Base-by-base conservation (phyloP, 2,888 invertebrate genomes). In the Diaprepes abbreviatus region DNA sequence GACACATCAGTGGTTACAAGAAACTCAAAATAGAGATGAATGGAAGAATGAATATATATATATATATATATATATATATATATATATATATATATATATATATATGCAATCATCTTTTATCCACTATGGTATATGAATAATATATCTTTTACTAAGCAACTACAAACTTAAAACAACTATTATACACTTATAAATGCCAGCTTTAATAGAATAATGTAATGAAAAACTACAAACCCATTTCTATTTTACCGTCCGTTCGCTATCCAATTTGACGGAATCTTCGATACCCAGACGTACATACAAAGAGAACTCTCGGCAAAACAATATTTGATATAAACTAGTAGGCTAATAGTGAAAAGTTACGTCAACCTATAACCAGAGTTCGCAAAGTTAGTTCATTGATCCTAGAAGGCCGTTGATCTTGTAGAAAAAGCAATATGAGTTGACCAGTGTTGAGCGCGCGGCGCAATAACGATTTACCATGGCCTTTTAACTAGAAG, bases 321-420 rank as follows among this genome's bases (percentile, higher is more conserved):
- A 10, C 40, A 31, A 43, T 57, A 38, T 24, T 38, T 58, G 40
- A 64, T 59, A 69, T 69, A 69, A 69, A 69, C 59, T 69, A 69
- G 52, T 69, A 69, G 69, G 69, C 69, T 71, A 73, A 73, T 75
- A 74, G 74, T 72, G 72, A 77, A 76, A 77, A 76, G 73, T 77
- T 72, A 72, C 75, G 76, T 76, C 77, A 76, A 76, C 75, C 66
- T 48, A 70, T 63, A 65, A 66, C 43, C 35, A 3, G 52, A 58
- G 64, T 72, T 67, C 70, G 75, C 72, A 63, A 73, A 76, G 75
- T 78, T 75, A 71, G 78, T 78, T 78, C 80, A 77, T 78, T 79
- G 80, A 76, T 80, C 80, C 78, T 76, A 43, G 69, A 73, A 78
- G 79, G 80, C 73, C 79, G 74, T 79, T 80, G 80, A 74, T 79